Conservation (phyloP, 1,140 invertebrate species). For the Ruditapes philippinarum region DNA sequence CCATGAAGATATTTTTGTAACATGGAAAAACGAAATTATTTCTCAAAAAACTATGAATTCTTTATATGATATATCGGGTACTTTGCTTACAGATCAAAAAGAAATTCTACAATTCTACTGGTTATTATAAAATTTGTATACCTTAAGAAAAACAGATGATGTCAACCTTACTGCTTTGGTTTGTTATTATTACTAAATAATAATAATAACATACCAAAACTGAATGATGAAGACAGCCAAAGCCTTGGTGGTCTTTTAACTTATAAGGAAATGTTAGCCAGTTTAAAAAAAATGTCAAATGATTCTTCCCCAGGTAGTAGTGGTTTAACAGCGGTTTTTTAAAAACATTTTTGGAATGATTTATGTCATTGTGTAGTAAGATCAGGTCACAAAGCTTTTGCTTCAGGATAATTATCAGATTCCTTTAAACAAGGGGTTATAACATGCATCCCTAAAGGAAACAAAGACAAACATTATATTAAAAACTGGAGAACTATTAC, state of each 20-base stretch:
- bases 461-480: conserved; percentile 37
- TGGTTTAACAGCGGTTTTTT: conserved; percentile 39
- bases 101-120: conserved; percentile 35
- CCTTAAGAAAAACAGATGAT: neutral
- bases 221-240: neutral
- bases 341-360: conserved; percentile 58
- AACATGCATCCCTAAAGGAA: conserved; percentile 58
- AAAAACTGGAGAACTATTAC: conserved; percentile 61
- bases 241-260: neutral
- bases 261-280: neutral
- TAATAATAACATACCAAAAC: neutral
- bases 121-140: conserved; percentile 22
- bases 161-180: neutral
- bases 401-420: neutral
- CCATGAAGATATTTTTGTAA: conserved; percentile 61
- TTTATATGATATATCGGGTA: neutral
- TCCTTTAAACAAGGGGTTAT: conserved; percentile 43
- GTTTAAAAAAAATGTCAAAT: conserved; percentile 49
- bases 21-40: conserved; percentile 55
- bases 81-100: neutral
- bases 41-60: conserved; percentile 28
- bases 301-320: neutral
- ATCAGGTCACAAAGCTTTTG: conserved; percentile 52
- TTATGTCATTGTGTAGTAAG: conserved; percentile 42
- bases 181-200: too few species aligned